Evolutionary conservation across 2,888 invertebrate genomes (phyloP).

Genomic region (Lysandra bellargus): DNA sequence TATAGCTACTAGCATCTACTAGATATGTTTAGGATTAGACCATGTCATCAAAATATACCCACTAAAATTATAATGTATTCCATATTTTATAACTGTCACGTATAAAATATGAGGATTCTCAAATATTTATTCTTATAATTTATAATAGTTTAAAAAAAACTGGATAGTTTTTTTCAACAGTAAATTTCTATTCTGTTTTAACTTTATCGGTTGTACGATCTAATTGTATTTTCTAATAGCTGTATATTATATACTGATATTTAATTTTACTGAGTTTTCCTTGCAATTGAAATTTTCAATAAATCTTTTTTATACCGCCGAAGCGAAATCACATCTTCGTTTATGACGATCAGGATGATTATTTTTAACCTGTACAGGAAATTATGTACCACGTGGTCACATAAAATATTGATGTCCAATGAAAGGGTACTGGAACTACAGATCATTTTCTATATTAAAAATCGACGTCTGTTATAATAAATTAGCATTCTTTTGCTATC

Average conservation of each 20-base stretch:
- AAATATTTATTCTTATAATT: too few relatives aligned
- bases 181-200: background rate
- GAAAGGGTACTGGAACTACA: background rate
- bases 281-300: too few relatives aligned
- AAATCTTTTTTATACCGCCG: too few relatives aligned
- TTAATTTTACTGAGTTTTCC: too few relatives aligned
- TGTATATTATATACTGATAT: too few relatives aligned
- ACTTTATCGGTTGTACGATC: too few relatives aligned
- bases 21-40: background rate
- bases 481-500: background rate
- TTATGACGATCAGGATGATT: background rate
- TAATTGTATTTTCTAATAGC: too few relatives aligned
- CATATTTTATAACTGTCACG: background rate
- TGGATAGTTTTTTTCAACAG: background rate
- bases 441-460: background rate
- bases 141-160: background rate
- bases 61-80: background rate
- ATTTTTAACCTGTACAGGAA: slow-evolving; percentile 15
- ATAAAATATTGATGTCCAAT: background rate
- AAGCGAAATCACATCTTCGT: too few relatives aligned
- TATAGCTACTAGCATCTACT: background rate
- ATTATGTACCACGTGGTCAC: background rate
- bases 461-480: background rate
- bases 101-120: background rate
- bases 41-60: background rate